Conservation (phyloP, 2,797 vertebrate species). For the Sebastes trivittatus region DNA sequence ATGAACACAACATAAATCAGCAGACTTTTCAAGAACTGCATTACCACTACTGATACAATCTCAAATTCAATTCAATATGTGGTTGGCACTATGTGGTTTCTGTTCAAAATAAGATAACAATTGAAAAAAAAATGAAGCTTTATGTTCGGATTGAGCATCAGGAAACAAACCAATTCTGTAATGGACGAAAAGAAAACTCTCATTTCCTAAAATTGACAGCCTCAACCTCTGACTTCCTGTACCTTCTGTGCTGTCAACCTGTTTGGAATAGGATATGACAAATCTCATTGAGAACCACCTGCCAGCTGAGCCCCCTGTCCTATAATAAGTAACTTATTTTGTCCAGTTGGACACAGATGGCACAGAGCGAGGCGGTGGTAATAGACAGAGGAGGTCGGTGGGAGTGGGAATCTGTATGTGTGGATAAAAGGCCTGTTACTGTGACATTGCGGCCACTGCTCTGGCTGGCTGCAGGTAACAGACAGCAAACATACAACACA, state of each 20-base stretch:
- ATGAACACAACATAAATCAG: neutral
- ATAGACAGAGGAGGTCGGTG: conserved; percentile 15
- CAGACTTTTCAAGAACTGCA: neutral
- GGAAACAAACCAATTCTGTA: neutral
- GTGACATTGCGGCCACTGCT: conserved; percentile 45
- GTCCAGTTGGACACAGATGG: conserved; percentile 63
- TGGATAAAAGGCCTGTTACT: conserved; percentile 41
- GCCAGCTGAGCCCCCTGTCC: conserved; percentile 60
- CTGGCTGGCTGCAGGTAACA: conserved; percentile 23
- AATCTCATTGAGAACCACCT: conserved; percentile 44
- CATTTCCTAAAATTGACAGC: neutral
- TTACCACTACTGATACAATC: neutral
- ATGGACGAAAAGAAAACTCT: neutral
- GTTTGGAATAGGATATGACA: conserved; percentile 42
- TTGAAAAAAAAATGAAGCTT: neutral
- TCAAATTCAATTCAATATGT: neutral
- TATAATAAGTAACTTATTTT: conserved; percentile 60
- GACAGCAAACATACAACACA: neutral
- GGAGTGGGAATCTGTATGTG: conserved; percentile 34
- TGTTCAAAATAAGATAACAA: neutral
- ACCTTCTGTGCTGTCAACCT: neutral
- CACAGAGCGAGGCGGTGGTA: conserved; percentile 11
- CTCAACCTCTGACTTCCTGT: conserved; percentile 5
- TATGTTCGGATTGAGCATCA: neutral
- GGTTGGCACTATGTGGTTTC: neutral